A percentile compares a stretch with the other conserved stretches of the same genome.
phyloP scores from a whole-genome alignment of 2,113 vertebrate genomes.

The Fulmarus glacialis region DNA sequence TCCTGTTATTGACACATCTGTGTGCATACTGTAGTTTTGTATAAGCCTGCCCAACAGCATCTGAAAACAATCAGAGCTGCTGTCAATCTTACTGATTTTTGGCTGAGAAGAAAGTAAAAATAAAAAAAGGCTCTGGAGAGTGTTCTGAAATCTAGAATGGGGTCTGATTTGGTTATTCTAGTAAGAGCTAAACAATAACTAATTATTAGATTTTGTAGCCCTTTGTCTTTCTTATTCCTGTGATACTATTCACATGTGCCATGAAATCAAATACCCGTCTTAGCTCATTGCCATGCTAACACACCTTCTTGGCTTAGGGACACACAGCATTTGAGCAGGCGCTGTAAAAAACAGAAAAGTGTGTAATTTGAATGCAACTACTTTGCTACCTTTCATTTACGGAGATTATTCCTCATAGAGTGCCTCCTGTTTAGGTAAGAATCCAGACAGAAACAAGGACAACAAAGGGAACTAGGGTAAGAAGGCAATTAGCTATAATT shows the following conservation, averaged over 20 bases:
- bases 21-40: not conserved
- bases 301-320: not conserved
- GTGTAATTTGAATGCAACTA: not conserved
- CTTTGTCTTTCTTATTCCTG: not conserved
- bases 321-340: not conserved
- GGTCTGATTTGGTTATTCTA: not conserved
- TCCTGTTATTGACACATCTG: not conserved
- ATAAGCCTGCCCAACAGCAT: not conserved
- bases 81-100: not conserved
- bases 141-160: not conserved
- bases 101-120: not conserved
- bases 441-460: not conserved
- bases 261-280: not conserved
- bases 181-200: not conserved
- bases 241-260: not conserved
- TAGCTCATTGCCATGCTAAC: not conserved
- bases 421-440: not conserved
- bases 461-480: not conserved
- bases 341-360: not conserved
- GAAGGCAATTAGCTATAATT: not conserved
- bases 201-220: not conserved
- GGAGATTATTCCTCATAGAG: not conserved
- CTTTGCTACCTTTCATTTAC: not conserved
- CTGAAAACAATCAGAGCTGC: conserved; percentile 34
- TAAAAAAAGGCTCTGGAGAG: not conserved